Conservation (phyloP, 2,888 invertebrate genomes). For the Andrena camellia region DNA sequence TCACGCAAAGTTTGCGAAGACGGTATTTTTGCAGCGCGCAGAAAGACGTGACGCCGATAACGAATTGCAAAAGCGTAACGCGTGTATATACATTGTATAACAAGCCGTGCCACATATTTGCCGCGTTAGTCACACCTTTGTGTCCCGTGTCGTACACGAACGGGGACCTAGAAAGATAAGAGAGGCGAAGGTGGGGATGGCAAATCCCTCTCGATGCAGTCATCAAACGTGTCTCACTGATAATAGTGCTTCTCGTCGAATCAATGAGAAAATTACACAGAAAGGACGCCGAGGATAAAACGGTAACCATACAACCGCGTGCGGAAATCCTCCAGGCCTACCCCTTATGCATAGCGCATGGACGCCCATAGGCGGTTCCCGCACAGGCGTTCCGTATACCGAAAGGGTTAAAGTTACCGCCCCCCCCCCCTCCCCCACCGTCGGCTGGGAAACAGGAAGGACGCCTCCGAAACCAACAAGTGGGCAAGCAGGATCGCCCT, state of each 20-base stretch:
- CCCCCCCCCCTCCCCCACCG: too few relatives aligned
- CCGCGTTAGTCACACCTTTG: conserved; percentile 49
- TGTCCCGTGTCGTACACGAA: conserved; percentile 17
- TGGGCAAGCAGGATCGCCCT: not conserved
- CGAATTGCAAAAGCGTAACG: conserved; percentile 50
- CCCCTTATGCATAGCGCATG: too few relatives aligned
- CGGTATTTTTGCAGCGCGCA: conserved; percentile 3
- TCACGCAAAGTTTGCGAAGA: conserved; percentile 50
- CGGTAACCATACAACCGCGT: too few relatives aligned
- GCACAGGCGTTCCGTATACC: too few relatives aligned
- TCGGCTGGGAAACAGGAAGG: too few relatives aligned
- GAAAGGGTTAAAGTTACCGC: too few relatives aligned
- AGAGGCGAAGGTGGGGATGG: conserved; percentile 16
- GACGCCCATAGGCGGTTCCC: too few relatives aligned
- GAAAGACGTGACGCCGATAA: conserved; percentile 48
- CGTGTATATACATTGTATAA: conserved; percentile 43
- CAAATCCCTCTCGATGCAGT: conserved; percentile 24
- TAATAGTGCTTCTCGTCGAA: not conserved
- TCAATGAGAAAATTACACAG: too few relatives aligned
- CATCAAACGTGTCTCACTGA: not conserved
- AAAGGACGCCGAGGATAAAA: too few relatives aligned
- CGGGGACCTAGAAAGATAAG: conserved; percentile 45
- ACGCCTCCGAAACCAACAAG: too few relatives aligned
- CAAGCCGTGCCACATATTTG: conserved; percentile 52
- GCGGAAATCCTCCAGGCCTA: too few relatives aligned